These are phyloP conservation scores for Batillaria attramentaria DNA, from an alignment of 1,140 invertebrate species.

Conservation along the genomic window DNA sequence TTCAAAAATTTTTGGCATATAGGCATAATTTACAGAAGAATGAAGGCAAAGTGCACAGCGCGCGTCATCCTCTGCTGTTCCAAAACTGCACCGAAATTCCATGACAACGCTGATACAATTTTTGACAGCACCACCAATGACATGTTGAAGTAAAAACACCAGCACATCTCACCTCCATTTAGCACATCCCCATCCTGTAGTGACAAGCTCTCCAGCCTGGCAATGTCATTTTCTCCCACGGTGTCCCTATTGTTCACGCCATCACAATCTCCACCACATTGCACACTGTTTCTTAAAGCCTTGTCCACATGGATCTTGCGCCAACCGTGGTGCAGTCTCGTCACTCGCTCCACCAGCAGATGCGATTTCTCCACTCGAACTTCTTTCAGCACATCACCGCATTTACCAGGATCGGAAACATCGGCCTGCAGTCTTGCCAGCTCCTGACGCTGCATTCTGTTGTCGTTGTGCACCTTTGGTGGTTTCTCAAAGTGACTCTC, in stretches of 20 bases:
- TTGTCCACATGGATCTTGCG: conserved; percentile 20
- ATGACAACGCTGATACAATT: too few species aligned
- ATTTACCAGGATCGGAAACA: conserved; percentile 18
- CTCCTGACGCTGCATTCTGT: conserved; percentile 80
- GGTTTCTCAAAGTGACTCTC: conserved; percentile 90
- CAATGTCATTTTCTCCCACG: neutral
- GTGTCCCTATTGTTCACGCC: neutral
- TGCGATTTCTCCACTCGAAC: neutral
- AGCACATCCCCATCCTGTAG: neutral
- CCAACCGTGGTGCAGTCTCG: conserved; percentile 32
- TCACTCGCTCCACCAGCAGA: conserved; percentile 33
- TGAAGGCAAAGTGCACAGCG: too few species aligned
- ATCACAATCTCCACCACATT: neutral
- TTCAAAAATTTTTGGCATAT: too few species aligned
- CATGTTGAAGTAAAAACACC: too few species aligned
- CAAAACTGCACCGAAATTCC: too few species aligned
- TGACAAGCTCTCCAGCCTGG: too few species aligned
- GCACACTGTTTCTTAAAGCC: neutral
- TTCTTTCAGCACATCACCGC: neutral
- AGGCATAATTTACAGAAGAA: too few species aligned
- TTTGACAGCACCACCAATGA: too few species aligned
- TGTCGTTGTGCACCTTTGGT: conserved; percentile 88
- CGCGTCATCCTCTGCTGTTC: too few species aligned
- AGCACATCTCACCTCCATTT: too few species aligned
- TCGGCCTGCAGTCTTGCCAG: conserved; percentile 52